Conservation (phyloP, 1,140 invertebrate species). For the Hyphantria cunea region DNA sequence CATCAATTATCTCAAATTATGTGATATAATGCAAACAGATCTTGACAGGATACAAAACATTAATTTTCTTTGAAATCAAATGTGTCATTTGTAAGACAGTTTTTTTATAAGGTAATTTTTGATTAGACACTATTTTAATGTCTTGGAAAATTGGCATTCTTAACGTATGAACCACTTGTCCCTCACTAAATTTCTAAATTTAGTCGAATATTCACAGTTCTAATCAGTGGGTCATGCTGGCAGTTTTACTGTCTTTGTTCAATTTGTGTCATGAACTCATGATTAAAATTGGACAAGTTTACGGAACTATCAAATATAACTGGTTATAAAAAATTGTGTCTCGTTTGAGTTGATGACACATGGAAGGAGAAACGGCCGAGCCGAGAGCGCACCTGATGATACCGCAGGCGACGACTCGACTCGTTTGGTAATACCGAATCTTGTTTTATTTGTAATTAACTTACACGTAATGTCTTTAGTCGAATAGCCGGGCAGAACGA, state of each 20-base stretch:
- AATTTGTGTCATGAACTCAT: conserved; percentile 41
- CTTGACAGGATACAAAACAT: neutral
- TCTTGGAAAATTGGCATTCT: too few species aligned
- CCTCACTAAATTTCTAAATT: neutral
- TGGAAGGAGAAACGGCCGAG: conserved; percentile 13
- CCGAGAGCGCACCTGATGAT: conserved; percentile 3
- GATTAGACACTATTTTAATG: neutral
- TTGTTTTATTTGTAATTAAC: neutral
- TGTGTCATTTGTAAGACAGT: too few species aligned
- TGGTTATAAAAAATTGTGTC: conserved; percentile 46
- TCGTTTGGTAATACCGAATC: neutral
- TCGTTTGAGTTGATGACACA: conserved; percentile 38
- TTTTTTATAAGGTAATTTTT: neutral
- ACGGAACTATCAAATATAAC: conserved; percentile 50
- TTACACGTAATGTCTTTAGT: neutral
- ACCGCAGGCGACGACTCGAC: neutral
- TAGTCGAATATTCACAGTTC: neutral
- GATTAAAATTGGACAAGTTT: conserved; percentile 39
- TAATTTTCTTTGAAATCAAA: too few species aligned
- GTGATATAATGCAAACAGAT: neutral
- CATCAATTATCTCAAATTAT: conserved; percentile 16
- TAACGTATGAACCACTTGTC: neutral
- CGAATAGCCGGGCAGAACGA: neutral
- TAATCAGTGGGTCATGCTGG: conserved; percentile 20
- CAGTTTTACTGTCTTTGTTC: conserved; percentile 38